Base-by-base conservation (phyloP, 1,140 invertebrate species). In the Drosophila carrolli region DNA sequence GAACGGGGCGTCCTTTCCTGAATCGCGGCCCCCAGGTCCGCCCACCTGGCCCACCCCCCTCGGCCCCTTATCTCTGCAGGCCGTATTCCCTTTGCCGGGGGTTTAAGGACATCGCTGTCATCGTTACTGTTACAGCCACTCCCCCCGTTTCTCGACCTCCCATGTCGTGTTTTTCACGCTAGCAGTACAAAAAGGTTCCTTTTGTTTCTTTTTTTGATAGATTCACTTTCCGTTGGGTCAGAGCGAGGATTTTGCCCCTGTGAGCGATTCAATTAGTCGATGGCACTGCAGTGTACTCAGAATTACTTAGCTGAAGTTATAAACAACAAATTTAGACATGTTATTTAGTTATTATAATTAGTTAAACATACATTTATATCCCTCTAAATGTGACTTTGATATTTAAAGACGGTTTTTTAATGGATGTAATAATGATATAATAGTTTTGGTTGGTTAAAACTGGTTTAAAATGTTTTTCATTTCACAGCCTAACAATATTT, bases 231-330 rank as follows among this genome's bases (percentile, higher is more conserved):
- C 23, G 10, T 37, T 19, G 16, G 27, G 43, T 66, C 32, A 37
- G 19, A 9, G 13, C 27, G 19, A 37, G 19, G 29, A 10, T 37
- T 48, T 60, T 56, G 29, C 27, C 35, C 40, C 27, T 66, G 51
- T 51, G 59, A 61, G 44, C 38, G 37, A 75, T 78, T 81, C 74
- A 85, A 86, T 85, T 86, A 86, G 78, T 46, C 32, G 43, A 65
- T 37, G 27, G 16, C 4, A n/a, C 11, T 11, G 63, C 62, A 68
- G 56, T 70, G 62, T 47, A n/a, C 4, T 2, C 4, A 9, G 29
- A 4, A 32, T 38, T 7, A 11, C 8, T 16, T 32, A 32, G 5
- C 29, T 7, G 7, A 13, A 9, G 27, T 9, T 14, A 1, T 4
- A 8, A 32, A 58, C 5, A 35, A 14, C 35, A 11, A 0, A 14